Evolutionary conservation across 1,140 invertebrate species (phyloP), one percentile per base, ranked within the genome.

Genomic region (Drosophila kohkoa): DNA sequence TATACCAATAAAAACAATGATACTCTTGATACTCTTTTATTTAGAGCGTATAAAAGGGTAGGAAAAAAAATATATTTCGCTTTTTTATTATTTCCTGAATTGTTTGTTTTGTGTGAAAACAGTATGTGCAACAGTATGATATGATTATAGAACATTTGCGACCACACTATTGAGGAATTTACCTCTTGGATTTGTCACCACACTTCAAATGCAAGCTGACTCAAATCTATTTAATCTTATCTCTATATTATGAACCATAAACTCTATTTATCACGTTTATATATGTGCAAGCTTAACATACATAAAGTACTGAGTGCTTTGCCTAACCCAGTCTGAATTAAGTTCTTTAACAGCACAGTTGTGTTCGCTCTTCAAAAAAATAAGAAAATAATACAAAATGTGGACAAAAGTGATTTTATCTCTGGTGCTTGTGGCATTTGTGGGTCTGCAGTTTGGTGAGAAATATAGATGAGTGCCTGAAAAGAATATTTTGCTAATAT

Each of bases 401-500:
- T 82, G 65, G 68, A 79, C 45, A 49, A 82, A 82, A 65, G 35
- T 79, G 5, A 71, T 55, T 63, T 54, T 79, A 45, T 32, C 43
- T 46, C 10, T 68, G 28, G 79, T 82, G 41, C 62, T 87, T 41
- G 65, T 79, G 32, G 75, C 71, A 20, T 67, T 82, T 52, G 57
- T 58, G 5, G 59, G 54, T 16, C 16, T 79, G 4, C 83, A 82
- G 46, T 62, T 88, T 0, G 82, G 82, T 87, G 43, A 81, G 63
- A 32, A 6, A 1, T 20, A 43, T 1, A 4, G 28, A 15, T 11
- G 20, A 25, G 5, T 62, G 11, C 1, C 0, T 38, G 13, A 6
- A 20, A 8, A n/a, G 8, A 13, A 6, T 1, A 51, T 15, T 52
- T 45, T 2, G 4, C 1, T 8, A 30, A 74, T 10, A 52, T 15